Evolutionary conservation across 2,113 vertebrate genomes (phyloP), one percentile per base, ranked within the genome.

Genomic region (Anolis sagrei): DNA sequence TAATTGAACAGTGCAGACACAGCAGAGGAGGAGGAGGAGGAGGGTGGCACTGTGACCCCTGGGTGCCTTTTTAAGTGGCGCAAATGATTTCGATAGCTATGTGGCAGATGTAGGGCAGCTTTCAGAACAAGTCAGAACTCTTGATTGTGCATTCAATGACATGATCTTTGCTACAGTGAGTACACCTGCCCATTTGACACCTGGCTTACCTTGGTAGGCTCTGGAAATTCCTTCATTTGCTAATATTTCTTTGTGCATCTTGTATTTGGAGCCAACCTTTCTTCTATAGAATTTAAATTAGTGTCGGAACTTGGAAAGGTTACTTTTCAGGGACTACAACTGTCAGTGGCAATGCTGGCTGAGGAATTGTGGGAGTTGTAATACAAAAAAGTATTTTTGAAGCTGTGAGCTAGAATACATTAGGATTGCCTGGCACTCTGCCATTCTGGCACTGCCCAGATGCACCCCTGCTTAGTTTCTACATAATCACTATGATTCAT

Each of bases 1-100:
- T 88, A 84, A 95, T 96, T 94, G 87, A 88, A 78, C 89, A 76
- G 89, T 64, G 9, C 74, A 86, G 83, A 51, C 18, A 23, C 66
- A 18, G 21, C 76, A 21, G 25, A 21, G 69, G 48, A 51, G 36
- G 76, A 27, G 74, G 11, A 36, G 62, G 68, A n/a, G 64, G 80
- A 23, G 32, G 64, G 18, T 16, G 48, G 21, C 4, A 51, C 36
- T 69, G 25, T 23, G 11, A 72, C 64, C 69, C 83, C 61, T 32
- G 86, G 86, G 81, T 66, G 76, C 69, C 64, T 69, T 78, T 4
- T 68, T 70, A 70, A 91, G 66, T 69, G 89, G 80, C 23, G 70
- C 84, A 75, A 85, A 75, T 27, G 39, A 73, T 87, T 83, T 86
- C 88, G 85, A 84, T 74, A 51, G 36, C 66, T 64, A 9, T 9